phyloP scores from a whole-genome alignment of 2,113 vertebrate species.

The Gopherus evgoodei region DNA sequence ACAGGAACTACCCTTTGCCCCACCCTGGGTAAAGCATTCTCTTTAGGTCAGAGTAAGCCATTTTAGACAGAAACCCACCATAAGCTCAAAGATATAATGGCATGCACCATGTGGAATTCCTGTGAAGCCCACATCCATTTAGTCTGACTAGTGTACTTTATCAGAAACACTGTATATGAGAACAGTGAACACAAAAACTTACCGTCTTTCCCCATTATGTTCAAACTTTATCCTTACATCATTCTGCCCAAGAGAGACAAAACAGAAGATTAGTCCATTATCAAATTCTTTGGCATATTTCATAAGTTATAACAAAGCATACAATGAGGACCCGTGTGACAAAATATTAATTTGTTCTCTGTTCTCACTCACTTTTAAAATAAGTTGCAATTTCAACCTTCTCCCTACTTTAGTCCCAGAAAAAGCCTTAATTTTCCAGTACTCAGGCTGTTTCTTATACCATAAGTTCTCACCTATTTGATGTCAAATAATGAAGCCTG shows the following conservation, averaged over 20 bases:
- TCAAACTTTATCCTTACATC: slow-evolving; percentile 98
- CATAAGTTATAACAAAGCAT: neutral
- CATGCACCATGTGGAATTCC: neutral
- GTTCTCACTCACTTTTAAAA: neutral
- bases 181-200: slow-evolving; percentile 59
- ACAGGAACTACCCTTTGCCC: neutral
- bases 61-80: neutral
- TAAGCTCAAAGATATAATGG: too few relatives aligned
- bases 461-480: neutral
- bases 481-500: neutral
- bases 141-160: neutral
- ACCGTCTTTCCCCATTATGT: slow-evolving; percentile 93
- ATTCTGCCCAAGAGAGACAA: slow-evolving; percentile 81
- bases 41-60: neutral
- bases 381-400: neutral
- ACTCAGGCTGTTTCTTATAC: neutral
- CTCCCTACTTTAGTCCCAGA: neutral
- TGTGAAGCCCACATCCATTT: neutral
- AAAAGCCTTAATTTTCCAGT: neutral
- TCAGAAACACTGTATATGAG: neutral
- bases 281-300: neutral
- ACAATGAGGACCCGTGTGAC: rapidly evolving
- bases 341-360: neutral
- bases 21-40: neutral
- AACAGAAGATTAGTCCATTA: slow-evolving; percentile 48